These are phyloP conservation scores for Polypterus senegalus DNA, from an alignment of 2,113 vertebrate genomes.

Conservation along the genomic window DNA sequence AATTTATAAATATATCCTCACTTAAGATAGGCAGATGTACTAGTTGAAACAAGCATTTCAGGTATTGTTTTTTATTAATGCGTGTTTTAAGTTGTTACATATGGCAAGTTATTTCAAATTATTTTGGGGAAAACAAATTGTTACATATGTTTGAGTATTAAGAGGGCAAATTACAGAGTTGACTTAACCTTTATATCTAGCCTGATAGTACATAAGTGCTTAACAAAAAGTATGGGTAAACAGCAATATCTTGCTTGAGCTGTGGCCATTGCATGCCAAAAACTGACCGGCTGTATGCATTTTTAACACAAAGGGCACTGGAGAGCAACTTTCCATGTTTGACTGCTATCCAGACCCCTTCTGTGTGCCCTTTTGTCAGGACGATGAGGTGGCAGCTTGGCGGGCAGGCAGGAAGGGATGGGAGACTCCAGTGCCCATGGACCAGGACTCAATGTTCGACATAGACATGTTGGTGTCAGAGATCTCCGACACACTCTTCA, in stretches of 20 bases:
- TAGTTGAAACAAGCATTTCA: no score
- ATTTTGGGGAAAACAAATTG: no score
- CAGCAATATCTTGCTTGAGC: neutral
- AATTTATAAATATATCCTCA: no score
- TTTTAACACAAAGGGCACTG: slow-evolving; percentile 42
- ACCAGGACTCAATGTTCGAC: slow-evolving; percentile 81
- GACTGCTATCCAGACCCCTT: slow-evolving; percentile 61
- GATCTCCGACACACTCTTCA: slow-evolving; percentile 89
- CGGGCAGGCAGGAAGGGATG: slow-evolving; percentile 45
- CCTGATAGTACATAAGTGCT: neutral
- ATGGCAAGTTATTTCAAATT: no score
- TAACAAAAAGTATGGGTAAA: neutral
- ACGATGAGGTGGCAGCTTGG: slow-evolving; percentile 68
- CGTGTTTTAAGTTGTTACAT: no score
- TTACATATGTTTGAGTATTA: no score
- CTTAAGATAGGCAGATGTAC: no score
- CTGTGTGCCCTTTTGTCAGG: slow-evolving; percentile 63
- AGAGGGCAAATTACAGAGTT: neutral
- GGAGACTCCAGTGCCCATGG: slow-evolving; percentile 80
- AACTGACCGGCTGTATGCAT: slow-evolving; percentile 39
- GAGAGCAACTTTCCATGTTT: slow-evolving; percentile 59
- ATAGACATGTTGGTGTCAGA: slow-evolving; percentile 93
- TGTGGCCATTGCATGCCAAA: slow-evolving; percentile 22
- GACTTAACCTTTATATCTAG: neutral
- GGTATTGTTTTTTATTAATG: no score